Conservation (phyloP, 1,140 invertebrate genomes). For the Drosophila truncata region DNA sequence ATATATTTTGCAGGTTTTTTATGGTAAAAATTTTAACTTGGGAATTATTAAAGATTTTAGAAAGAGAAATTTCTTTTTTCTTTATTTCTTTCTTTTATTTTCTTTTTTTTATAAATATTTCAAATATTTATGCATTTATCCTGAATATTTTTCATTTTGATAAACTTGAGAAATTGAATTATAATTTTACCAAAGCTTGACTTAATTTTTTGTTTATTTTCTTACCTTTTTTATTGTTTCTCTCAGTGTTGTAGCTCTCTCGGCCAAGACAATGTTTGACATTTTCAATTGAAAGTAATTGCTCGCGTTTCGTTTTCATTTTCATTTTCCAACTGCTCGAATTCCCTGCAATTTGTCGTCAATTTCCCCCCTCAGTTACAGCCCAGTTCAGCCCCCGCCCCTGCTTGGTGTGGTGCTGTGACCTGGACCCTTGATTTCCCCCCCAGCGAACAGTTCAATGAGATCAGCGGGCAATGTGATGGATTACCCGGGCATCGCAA, state of each 20-base stretch:
- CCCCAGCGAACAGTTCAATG: slow-evolving; percentile 19
- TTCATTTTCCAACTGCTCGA: slow-evolving; percentile 58
- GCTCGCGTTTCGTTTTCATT: slow-evolving; percentile 76
- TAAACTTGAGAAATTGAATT: neutral
- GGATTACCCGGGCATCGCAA: slow-evolving; percentile 32
- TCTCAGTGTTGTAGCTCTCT: neutral
- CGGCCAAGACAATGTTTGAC: slow-evolving; percentile 67
- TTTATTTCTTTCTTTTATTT: no score
- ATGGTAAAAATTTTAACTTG: neutral
- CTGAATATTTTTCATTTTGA: no score
- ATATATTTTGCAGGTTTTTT: no score
- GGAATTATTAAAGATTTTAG: neutral
- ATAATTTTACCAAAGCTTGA: neutral
- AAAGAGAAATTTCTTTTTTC: neutral
- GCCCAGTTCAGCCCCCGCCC: neutral
- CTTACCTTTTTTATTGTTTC: slow-evolving; percentile 2
- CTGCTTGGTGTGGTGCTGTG: neutral
- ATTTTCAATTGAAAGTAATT: slow-evolving; percentile 84
- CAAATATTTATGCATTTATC: no score
- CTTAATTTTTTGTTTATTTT: neutral
- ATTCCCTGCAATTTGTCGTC: slow-evolving; percentile 78
- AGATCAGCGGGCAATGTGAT: slow-evolving; percentile 37
- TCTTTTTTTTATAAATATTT: no score
- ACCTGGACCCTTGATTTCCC: slow-evolving; percentile 42
- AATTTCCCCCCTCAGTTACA: slow-evolving; percentile 37